Conservation (phyloP, 2,888 invertebrate genomes). For the Cephus spinipes region DNA sequence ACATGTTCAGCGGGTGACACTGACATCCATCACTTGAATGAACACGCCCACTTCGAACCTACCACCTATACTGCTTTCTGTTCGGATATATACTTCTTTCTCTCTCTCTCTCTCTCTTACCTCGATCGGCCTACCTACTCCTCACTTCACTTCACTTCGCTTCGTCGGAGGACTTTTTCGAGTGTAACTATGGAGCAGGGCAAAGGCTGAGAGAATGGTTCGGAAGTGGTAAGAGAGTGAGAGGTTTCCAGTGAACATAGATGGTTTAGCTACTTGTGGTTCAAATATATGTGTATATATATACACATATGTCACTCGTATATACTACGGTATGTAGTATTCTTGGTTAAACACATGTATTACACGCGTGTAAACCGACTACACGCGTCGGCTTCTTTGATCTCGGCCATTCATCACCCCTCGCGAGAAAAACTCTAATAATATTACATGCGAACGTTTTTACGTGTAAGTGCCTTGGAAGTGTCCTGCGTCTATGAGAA, state of each 20-base stretch:
- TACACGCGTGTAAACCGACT: conserved; percentile 66
- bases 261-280: not conserved
- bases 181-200: not conserved
- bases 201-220: not conserved
- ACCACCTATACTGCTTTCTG: not conserved
- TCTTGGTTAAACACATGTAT: conserved; percentile 59
- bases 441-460: conserved; percentile 44
- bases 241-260: not conserved
- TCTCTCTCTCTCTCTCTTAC: not conserved
- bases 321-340: conserved; percentile 15
- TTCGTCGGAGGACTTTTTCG: not conserved
- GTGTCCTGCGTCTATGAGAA: too few species aligned
- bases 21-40: conserved; percentile 61
- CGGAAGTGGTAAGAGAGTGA: not conserved
- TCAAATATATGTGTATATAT: conserved; percentile 6
- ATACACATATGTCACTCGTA: conserved; percentile 11
- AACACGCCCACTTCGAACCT: conserved; percentile 40
- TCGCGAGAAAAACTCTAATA: conserved; percentile 63
- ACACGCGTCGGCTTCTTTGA: conserved; percentile 60
- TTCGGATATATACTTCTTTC: not conserved
- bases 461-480: not conserved
- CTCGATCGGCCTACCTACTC: not conserved
- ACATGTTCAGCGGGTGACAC: conserved; percentile 61
- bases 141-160: not conserved
- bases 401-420: conserved; percentile 64